Evolutionary conservation across 1,140 invertebrate genomes (phyloP).

Genomic region (Drosophila cardini): DNA sequence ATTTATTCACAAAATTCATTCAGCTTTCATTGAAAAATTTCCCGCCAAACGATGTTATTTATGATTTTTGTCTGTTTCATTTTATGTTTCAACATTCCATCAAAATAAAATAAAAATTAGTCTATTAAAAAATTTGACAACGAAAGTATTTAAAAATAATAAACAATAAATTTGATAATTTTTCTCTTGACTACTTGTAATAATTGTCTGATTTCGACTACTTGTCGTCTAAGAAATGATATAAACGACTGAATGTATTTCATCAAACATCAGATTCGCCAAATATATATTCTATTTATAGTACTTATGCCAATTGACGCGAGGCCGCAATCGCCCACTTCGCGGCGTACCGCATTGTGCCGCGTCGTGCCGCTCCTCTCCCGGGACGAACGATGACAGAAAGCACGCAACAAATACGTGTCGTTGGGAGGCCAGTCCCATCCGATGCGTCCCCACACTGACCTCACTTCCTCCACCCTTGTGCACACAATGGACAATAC

Average conservation of each 20-base stretch:
- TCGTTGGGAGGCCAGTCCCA: conserved; percentile 26
- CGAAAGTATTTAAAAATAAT: too few relatives aligned
- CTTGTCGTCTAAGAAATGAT: conserved; percentile 18
- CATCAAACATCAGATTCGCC: conserved; percentile 36
- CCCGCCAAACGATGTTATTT: too few relatives aligned
- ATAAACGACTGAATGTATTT: conserved; percentile 10
- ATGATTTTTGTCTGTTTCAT: too few relatives aligned
- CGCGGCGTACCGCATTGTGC: conserved; percentile 31
- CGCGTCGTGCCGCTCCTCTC: not conserved
- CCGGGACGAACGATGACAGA: conserved; percentile 30
- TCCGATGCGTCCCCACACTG: too few relatives aligned
- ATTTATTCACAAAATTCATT: too few relatives aligned
- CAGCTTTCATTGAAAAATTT: too few relatives aligned
- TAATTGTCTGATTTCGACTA: not conserved
- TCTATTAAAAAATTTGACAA: too few relatives aligned
- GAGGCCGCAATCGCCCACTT: conserved; percentile 66
- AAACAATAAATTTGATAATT: too few relatives aligned
- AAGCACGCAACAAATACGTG: conserved; percentile 36
- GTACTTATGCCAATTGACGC: conserved; percentile 58
- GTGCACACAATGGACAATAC: not conserved
- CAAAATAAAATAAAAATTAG: too few relatives aligned
- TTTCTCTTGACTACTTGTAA: not conserved
- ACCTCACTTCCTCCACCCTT: not conserved
- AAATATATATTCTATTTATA: conserved; percentile 75
- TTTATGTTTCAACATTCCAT: too few relatives aligned